These are phyloP conservation scores for Anas flavirostris DNA, from an alignment of 2,797 vertebrate species.

Conservation along the genomic window DNA sequence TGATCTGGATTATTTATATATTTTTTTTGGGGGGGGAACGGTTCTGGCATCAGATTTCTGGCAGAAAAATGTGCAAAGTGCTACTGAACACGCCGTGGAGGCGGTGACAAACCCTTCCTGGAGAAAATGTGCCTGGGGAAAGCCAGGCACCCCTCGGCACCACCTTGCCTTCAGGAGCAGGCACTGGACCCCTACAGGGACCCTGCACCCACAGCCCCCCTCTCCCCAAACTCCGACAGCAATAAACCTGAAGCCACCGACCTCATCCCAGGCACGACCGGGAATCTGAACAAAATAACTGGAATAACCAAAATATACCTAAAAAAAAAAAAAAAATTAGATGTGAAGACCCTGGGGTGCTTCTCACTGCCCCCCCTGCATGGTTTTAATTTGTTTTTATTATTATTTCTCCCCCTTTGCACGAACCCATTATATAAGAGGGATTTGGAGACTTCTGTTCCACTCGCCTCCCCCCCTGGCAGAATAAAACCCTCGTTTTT, in stretches of 20 bases:
- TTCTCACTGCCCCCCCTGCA: not conserved
- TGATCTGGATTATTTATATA: not conserved
- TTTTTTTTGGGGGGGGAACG: not conserved
- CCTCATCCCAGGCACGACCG: accelerated
- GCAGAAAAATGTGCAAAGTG: not conserved
- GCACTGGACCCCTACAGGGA: not conserved
- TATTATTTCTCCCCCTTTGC: not conserved
- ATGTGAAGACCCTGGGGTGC: too few relatives aligned
- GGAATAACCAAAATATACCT: too few relatives aligned
- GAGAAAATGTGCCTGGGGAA: not conserved
- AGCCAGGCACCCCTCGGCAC: too few relatives aligned
- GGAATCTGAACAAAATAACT: not conserved
- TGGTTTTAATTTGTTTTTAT: not conserved
- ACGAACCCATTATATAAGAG: slow-evolving; percentile 18
- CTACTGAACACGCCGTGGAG: not conserved
- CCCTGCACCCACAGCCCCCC: accelerated
- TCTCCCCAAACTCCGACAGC: not conserved
- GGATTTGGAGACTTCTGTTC: slow-evolving; percentile 13
- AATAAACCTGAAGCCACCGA: accelerated
- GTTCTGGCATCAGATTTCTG: not conserved
- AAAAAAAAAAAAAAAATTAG: too few relatives aligned
- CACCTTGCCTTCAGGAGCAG: not conserved
- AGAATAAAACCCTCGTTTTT: slow-evolving; percentile 3
- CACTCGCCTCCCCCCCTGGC: accelerated
- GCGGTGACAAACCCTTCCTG: not conserved